These are phyloP conservation scores for Clytia hemisphaerica DNA, from an alignment of 30 jellyfish, hydroid and myxozoan species.

Conservation along the genomic window DNA sequence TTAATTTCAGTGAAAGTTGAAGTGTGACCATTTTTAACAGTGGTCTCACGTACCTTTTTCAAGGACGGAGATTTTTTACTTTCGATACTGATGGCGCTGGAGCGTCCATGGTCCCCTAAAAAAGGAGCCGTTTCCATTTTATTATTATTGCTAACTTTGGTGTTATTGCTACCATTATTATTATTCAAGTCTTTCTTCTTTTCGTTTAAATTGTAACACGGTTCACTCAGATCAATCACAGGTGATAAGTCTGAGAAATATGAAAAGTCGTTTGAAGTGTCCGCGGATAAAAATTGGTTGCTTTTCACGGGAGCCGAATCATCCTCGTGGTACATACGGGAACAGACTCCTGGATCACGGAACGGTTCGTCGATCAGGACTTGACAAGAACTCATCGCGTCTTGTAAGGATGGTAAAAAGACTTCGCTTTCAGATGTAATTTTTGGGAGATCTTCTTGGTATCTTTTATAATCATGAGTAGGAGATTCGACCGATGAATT, in stretches of 20 bases:
- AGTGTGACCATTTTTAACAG: too few relatives aligned
- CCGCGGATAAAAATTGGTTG: background rate
- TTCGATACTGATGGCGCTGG: too few relatives aligned
- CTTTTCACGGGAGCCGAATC: background rate
- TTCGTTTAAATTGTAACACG: background rate
- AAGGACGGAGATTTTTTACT: too few relatives aligned
- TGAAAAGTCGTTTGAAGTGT: constrained; percentile 20
- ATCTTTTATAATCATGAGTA: background rate
- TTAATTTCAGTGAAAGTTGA: too few relatives aligned
- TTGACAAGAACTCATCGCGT: constrained; percentile 50
- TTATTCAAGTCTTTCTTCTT: background rate
- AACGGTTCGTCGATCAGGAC: constrained; percentile 72
- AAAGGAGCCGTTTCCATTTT: too few relatives aligned
- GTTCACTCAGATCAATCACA: constrained; percentile 35
- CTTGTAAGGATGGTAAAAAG: constrained; percentile 62
- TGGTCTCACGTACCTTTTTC: too few relatives aligned
- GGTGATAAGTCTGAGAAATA: constrained; percentile 63
- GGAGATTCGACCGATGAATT: constrained; percentile 15
- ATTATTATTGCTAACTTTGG: too few relatives aligned
- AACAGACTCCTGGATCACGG: constrained; percentile 90
- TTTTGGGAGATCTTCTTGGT: background rate
- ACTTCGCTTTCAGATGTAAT: constrained; percentile 23
- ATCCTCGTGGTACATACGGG: constrained; percentile 30
- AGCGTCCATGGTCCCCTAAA: constrained; percentile 23
- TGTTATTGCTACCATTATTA: too few relatives aligned